phyloP scores from a whole-genome alignment of 2,113 vertebrate species.

The Eulemur rufifrons region DNA sequence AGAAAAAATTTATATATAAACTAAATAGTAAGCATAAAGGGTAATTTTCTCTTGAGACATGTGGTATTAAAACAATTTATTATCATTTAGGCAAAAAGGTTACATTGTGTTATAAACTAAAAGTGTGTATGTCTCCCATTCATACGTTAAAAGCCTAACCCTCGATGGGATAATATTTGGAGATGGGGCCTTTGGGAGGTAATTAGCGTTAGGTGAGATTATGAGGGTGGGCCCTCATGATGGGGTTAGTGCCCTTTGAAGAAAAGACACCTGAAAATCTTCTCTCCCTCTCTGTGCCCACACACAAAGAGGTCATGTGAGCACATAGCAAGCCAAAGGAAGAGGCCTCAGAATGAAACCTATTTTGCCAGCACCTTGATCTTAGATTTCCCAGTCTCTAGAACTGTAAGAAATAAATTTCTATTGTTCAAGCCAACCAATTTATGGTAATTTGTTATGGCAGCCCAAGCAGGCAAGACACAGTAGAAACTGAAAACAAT shows the following conservation, averaged over 20 bases:
- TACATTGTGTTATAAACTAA: neutral
- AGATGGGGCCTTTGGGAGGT: neutral
- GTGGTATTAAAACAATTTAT: neutral
- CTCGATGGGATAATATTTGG: neutral
- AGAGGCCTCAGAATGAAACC: constrained; percentile 6
- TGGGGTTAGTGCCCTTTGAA: neutral
- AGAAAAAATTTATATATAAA: neutral
- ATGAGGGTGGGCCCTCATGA: neutral
- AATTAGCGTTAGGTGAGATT: neutral
- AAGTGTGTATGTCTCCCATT: neutral
- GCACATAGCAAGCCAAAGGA: neutral
- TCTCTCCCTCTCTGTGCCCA: neutral
- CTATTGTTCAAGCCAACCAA: neutral
- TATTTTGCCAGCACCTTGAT: neutral
- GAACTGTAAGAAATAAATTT: neutral
- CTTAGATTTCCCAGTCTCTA: neutral
- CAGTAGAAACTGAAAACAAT: neutral
- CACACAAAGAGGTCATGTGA: neutral
- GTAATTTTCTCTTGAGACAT: neutral
- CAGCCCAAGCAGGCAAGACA: neutral
- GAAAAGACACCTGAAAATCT: neutral
- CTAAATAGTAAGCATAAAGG: neutral
- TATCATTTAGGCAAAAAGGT: neutral
- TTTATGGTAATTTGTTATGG: neutral
- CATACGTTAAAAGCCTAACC: neutral